Conservation (phyloP, 2,113 vertebrate genomes). For the Ochotona princeps region DNA sequence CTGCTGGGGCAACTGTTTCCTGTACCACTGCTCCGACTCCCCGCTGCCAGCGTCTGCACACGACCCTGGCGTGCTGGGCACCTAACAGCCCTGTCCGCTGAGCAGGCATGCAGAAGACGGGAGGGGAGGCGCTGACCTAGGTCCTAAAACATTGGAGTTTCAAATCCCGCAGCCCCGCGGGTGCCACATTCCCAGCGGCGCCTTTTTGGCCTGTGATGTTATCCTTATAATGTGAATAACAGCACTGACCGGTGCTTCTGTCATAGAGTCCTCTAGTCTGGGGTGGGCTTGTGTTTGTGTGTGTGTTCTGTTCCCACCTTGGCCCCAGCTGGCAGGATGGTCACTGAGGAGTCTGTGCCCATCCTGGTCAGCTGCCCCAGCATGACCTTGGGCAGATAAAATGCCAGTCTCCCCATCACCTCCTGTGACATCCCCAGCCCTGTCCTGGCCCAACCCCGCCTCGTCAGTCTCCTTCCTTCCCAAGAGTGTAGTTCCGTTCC, state of each 20-base stretch:
- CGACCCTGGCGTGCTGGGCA: slow-evolving; percentile 95
- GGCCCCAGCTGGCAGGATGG: slow-evolving; percentile 72
- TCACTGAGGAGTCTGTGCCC: slow-evolving; percentile 58
- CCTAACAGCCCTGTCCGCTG: slow-evolving; percentile 88
- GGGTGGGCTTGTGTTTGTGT: slow-evolving; percentile 83
- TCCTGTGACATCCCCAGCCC: not conserved
- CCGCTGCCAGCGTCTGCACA: slow-evolving; percentile 93
- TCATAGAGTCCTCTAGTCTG: slow-evolving; percentile 83
- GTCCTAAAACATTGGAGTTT: slow-evolving; percentile 85
- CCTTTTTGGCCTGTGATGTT: slow-evolving; percentile 85
- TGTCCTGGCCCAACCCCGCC: not conserved
- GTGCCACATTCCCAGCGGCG: slow-evolving; percentile 80
- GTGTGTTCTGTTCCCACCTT: slow-evolving; percentile 80
- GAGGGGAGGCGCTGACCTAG: slow-evolving; percentile 82
- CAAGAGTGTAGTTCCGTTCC: slow-evolving; percentile 45
- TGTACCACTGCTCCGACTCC: slow-evolving; percentile 97
- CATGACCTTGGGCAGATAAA: slow-evolving; percentile 56
- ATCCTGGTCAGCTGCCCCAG: slow-evolving; percentile 49
- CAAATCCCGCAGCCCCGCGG: slow-evolving; percentile 75
- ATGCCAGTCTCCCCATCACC: slow-evolving; percentile 61
- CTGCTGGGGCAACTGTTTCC: slow-evolving; percentile 99
- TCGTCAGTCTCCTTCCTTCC: slow-evolving; percentile 55
- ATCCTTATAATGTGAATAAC: slow-evolving; percentile 89
- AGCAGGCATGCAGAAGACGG: slow-evolving; percentile 82
- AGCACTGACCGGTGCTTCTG: slow-evolving; percentile 84